Base-by-base conservation (phyloP, 1,140 invertebrate species). In the Archivesica marissinica region DNA sequence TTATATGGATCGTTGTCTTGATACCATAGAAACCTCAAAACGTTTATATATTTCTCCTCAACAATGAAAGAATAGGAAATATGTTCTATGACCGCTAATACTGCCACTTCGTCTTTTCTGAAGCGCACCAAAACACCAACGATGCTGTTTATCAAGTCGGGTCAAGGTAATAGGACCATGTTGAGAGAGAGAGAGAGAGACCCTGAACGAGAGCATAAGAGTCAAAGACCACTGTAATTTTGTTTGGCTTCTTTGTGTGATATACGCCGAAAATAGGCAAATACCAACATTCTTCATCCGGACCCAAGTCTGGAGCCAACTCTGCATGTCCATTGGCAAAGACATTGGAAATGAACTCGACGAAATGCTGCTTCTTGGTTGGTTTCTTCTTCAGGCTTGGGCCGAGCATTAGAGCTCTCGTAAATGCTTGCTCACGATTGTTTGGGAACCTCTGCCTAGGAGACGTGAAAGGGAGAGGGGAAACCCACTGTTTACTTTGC, bases 101-200 rank as follows among this genome's bases (percentile, higher is more conserved):
- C 17, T 17, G 72, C 87, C n/a, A 88, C 30, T 28, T 4, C 9
- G 23, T 77, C 66, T 20, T n/a, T 15, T 20, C 88, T 74, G 64
- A 89, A 90, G 17, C 84, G 76, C 4, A 88, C n/a, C 6, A 90
- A 70, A 11, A 89, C 75, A 11, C 61, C 82, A 7, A 88, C n/a
- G 20, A 88, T 35, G 38, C 75, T 82, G 54, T 41, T 90, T 87
- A 94, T 93, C 0, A 94, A 44, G 66, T 90, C 90, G 13, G 94
- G 93, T 2, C 89, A 89, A 2, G 44, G 6, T 13, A 85, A 41
- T 23, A 90, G 52, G 2, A 59, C 35, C 17, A 78, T 35, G 64
- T 90, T 90, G 6, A 64, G 23, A 30, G 59, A 64, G 2, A 38
- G 15, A 59, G 7, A 9, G 9, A 13, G 7, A 39, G 7, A 68